Base-by-base conservation (phyloP, 30 jellyfish, hydroid and myxozoan species). In the Aurelia coerulea region DNA sequence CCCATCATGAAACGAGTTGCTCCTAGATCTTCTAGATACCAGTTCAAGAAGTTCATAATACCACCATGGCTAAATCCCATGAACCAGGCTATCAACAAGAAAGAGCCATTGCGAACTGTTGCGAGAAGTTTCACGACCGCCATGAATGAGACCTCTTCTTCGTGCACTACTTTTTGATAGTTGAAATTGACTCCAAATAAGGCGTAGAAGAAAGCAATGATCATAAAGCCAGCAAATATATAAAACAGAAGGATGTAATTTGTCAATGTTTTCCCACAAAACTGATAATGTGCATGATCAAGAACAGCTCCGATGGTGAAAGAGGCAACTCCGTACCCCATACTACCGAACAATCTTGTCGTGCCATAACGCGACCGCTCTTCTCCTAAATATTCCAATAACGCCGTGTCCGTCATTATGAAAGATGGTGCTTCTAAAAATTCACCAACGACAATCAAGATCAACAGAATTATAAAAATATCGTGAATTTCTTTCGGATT, bases 1-100 rank as follows among this genome's bases (percentile, higher is more conserved):
- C 98, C 99, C 99, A 96, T 96, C 98, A 96, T 91, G 73, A 96
- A 84, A 59, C 94, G 88, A 15, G 97, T 87, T 6, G 99, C 99
- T 9, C 99, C 99, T 23, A 96, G 75, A 77, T 96, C 99, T 68
- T 96, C 99, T 5, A 96, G 91, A 79, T 85, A 96, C 99, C 99
- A 96, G 56, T 96, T 96, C 74, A 96, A 79, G 67, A 91, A 96
- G 90, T 96, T 96, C 99, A 96, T 96, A 12, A 91, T 96, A 42
- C 99, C 96, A 31, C 99, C 99, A 66, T 96, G 99, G 37, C 93
- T 81, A 67, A 96, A 96, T 41, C 99, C 99, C 97, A 92, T 74
- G 78, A 81, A 91, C 97, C 98, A 96, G 17, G 99, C 94, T 16
- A 91, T 88, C 29, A 74, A 80, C 14, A 92, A 85, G 76, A 96